Percentiles rank a stretch among this genome's conserved stretches.
These are phyloP conservation scores for Ceratosolen fusciceps DNA, from an alignment of 1,140 invertebrate genomes.

Conservation along the genomic window DNA sequence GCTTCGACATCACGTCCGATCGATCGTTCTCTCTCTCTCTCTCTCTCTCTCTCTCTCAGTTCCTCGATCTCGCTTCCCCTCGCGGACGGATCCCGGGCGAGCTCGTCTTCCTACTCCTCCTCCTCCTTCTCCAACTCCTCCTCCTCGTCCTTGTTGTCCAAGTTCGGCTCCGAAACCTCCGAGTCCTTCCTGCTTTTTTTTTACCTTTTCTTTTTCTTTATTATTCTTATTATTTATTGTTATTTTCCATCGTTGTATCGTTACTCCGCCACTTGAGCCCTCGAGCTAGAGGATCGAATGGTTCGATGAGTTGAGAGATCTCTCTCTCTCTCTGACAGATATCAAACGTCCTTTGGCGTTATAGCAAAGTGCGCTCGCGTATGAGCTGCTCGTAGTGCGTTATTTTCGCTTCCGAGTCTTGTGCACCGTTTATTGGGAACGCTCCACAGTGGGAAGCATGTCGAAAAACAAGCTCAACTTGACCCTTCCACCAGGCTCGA, in stretches of 20 bases:
- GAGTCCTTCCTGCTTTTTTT: no score
- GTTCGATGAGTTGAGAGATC: neutral
- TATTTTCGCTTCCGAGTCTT: neutral
- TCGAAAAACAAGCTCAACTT: conserved; percentile 95
- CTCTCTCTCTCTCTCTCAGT: no score
- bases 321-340: neutral
- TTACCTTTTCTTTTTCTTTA: no score
- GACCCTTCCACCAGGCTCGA: conserved; percentile 88
- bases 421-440: neutral
- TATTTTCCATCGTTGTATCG: neutral
- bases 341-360: neutral
- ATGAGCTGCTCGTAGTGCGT: neutral
- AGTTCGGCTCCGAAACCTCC: neutral
- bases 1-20: neutral
- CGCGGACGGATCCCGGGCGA: neutral
- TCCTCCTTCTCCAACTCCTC: neutral
- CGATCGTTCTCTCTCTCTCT: no score
- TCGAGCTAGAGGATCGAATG: neutral
- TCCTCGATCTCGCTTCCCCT: neutral
- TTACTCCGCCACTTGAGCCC: neutral
- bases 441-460: conserved; percentile 72
- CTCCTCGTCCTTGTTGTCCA: neutral
- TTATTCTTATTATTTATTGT: no score
- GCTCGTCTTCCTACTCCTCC: neutral
- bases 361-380: neutral